phyloP scores from a whole-genome alignment of 1,140 invertebrate species.

The Lysiphlebus fabarum region DNA sequence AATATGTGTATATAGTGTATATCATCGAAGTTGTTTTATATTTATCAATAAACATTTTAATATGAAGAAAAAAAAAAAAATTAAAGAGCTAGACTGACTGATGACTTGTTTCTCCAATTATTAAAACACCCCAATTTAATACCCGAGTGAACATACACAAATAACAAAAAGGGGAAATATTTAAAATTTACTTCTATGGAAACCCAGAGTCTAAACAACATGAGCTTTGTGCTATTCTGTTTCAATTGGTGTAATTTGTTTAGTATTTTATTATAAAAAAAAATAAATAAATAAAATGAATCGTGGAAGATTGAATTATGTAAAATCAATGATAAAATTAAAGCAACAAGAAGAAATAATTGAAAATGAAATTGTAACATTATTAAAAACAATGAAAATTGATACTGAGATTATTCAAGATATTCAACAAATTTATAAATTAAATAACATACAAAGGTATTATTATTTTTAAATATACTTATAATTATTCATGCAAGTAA shows the following conservation, averaged over 20 bases:
- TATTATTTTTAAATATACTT: slow-evolving; percentile 17
- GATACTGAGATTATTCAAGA: slow-evolving; percentile 35
- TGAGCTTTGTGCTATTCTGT: no score
- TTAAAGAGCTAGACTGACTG: no score
- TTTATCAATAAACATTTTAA: slow-evolving; percentile 1
- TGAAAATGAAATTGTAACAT: slow-evolving; percentile 38
- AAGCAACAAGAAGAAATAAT: slow-evolving; percentile 46
- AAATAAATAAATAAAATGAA: slow-evolving; percentile 11
- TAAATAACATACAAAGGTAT: slow-evolving; percentile 41
- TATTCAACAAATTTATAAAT: slow-evolving; percentile 31
- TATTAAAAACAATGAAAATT: slow-evolving; percentile 40
- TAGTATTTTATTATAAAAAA: no score
- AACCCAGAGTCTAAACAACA: background rate
- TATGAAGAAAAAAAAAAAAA: background rate
- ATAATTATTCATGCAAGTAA: background rate
- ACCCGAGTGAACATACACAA: background rate
- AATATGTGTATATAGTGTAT: no score
- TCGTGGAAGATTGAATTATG: slow-evolving; percentile 28
- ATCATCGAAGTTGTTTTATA: background rate
- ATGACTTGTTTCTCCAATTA: no score
- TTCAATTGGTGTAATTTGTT: no score
- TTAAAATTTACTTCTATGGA: slow-evolving; percentile 8
- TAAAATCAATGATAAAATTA: slow-evolving; percentile 39
- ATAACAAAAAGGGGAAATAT: background rate
- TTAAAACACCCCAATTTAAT: no score